Base-by-base conservation (phyloP, 1,140 invertebrate species). In the Papilio helenus region DNA sequence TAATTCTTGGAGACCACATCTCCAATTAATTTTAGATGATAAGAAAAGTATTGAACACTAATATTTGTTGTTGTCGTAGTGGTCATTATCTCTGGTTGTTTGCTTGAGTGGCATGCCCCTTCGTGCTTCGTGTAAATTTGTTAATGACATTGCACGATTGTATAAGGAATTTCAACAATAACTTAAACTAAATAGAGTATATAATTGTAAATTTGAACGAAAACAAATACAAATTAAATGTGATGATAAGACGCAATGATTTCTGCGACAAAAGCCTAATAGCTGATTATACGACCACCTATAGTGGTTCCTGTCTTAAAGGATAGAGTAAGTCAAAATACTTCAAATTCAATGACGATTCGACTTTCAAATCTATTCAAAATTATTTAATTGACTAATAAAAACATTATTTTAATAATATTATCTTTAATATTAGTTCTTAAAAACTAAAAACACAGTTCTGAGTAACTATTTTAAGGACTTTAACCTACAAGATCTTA, bases 21-120 rank as follows among this genome's bases (percentile, higher is more conserved):
- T 68, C 61, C 26, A 68, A 26, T 68, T 29, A 42, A 51, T 42
- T 39, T 34, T 26, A 77, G 42, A 42, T 23, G 10, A 26, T 26
- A 39, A 23, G 51, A 8, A 20, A 1, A 73, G 18, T 73, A 10
- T 46, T n/a, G 9, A 72, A n/a, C 29, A 72, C 12, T 34, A 39
- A 29, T 23, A 14, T 29, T 58, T 29, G 12, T 34, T 34, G 29
- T 29, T 51, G 73, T 44, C 79, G 71, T 79, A 80, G 83, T 84
- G 80, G 34, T 77, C 82, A 81, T 81, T 83, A 83, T 29, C 44
- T 80, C 77, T 78, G 77, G 76, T 81, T 79, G 79, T 77, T 20
- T 80, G 76, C 77, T 76, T 81, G 46, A 26, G 44, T 80, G 61
- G 80, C 80, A 83, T 76, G 72, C 55, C 79, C 73, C 77, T 83